A percentile compares a stretch with the other conserved stretches of the same genome.
Evolutionary conservation across 2,113 vertebrate genomes (phyloP).

Genomic region (Taurulus bubalis): DNA sequence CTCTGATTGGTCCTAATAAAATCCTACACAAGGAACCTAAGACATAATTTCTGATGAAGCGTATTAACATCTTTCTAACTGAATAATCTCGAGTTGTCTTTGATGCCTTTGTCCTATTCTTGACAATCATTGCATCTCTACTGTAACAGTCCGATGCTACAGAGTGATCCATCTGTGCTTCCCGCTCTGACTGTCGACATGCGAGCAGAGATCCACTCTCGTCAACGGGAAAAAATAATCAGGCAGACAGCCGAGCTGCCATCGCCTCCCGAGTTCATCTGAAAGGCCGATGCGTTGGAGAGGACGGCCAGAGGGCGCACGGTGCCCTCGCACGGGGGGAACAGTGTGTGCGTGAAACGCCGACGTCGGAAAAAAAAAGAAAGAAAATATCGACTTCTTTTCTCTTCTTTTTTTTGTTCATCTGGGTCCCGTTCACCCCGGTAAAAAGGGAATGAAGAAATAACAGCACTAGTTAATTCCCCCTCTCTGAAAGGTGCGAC

Average conservation of each 20-base stretch:
- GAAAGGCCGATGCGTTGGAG: conserved; percentile 43
- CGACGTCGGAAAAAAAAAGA: conserved; percentile 20
- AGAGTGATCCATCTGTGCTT: background rate
- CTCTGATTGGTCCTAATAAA: too few relatives aligned
- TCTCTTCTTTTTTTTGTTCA: conserved; percentile 36
- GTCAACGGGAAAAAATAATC: conserved; percentile 50
- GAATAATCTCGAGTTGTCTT: too few relatives aligned
- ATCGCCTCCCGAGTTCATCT: conserved; percentile 46
- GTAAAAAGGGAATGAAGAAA: conserved; percentile 70
- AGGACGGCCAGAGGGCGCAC: conserved; percentile 60
- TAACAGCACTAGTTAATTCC: conserved; percentile 76
- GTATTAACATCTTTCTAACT: background rate
- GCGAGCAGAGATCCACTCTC: conserved; percentile 42
- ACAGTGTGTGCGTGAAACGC: conserved; percentile 41
- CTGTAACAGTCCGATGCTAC: background rate
- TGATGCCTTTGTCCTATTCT: background rate
- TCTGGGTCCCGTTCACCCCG: conserved; percentile 30
- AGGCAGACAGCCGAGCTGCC: conserved; percentile 56
- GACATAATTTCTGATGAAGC: background rate
- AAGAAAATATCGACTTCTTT: conserved; percentile 57
- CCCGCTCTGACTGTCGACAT: conserved; percentile 32
- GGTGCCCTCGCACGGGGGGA: conserved; percentile 28
- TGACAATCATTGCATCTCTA: background rate
- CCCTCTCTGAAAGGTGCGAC: conserved; percentile 76
- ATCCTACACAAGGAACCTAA: background rate